These are phyloP conservation scores for Andrena camellia DNA, from an alignment of 2,888 invertebrate species.

Conservation along the genomic window DNA sequence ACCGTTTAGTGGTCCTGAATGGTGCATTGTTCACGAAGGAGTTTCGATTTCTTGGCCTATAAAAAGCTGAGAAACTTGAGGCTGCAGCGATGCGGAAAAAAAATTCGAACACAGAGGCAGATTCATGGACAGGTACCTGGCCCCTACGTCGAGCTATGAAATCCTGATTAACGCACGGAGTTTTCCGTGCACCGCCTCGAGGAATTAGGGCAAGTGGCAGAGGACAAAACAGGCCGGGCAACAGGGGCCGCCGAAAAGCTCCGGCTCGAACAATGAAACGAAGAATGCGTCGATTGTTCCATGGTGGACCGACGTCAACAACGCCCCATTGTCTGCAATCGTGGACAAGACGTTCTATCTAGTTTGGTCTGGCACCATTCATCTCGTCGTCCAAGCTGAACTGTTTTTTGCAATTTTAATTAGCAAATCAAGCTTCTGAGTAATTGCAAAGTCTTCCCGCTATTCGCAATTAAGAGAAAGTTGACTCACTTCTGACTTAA, in stretches of 20 bases:
- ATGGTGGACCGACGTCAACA: conserved; percentile 67
- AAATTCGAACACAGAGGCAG: conserved; percentile 11
- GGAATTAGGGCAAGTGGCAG: conserved; percentile 68
- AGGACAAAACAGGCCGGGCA: conserved; percentile 47
- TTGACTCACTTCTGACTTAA: no score
- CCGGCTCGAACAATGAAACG: conserved; percentile 64
- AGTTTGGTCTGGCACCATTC: conserved; percentile 30
- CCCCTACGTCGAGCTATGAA: conserved; percentile 70
- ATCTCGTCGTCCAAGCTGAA: no score
- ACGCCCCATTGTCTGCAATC: conserved; percentile 80
- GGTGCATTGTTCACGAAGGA: conserved; percentile 15
- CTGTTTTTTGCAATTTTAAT: no score
- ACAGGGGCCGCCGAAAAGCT: conserved; percentile 29
- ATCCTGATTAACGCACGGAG: conserved; percentile 78
- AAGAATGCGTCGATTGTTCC: conserved; percentile 68
- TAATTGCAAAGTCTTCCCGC: no score
- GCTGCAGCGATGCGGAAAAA: background rate
- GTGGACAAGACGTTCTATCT: conserved; percentile 78
- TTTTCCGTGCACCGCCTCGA: conserved; percentile 73
- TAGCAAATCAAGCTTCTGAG: no score
- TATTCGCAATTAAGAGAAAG: no score
- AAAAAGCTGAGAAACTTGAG: conserved; percentile 35
- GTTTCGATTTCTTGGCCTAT: conserved; percentile 37
- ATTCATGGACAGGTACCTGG: conserved; percentile 33
- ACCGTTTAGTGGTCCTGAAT: conserved; percentile 33